phyloP scores from a whole-genome alignment of 2,797 vertebrate species.

The Gallirallus australis region DNA sequence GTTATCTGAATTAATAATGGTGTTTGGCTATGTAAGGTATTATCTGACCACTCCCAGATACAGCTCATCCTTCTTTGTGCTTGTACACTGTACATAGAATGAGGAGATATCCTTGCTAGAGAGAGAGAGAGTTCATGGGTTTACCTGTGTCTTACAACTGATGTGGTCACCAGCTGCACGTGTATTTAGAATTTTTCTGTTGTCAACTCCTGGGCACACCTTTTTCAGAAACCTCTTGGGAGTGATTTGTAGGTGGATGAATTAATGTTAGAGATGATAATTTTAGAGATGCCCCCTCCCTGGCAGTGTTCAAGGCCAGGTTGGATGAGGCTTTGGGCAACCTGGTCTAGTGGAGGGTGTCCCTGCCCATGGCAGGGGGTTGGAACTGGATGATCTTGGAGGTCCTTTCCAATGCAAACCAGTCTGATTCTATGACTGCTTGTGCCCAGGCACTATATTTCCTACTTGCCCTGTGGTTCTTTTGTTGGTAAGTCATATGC shows the following conservation, averaged over 20 bases:
- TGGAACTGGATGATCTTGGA: too few relatives aligned
- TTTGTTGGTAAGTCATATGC: not conserved
- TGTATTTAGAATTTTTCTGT: not conserved
- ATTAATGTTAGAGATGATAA: not conserved
- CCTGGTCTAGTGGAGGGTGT: too few relatives aligned
- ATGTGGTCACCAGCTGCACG: not conserved
- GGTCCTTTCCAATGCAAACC: too few relatives aligned
- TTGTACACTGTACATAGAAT: not conserved
- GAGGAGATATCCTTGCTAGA: not conserved
- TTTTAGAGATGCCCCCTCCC: too few relatives aligned
- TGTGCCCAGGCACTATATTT: not conserved
- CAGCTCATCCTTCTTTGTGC: not conserved
- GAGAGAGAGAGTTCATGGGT: not conserved
- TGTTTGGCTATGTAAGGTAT: not conserved
- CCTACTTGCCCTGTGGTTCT: not conserved
- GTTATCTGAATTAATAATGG: not conserved
- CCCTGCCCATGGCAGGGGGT: too few relatives aligned
- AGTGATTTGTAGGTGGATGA: not conserved
- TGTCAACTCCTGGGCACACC: not conserved
- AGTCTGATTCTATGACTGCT: not conserved
- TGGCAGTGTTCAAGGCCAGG: too few relatives aligned
- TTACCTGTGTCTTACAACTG: not conserved
- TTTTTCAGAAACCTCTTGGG: not conserved
- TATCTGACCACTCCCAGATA: not conserved
- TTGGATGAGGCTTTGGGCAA: too few relatives aligned